A percentile compares a stretch with the other conserved stretches of the same genome.
Evolutionary conservation across 2,113 vertebrate species (phyloP).

Genomic region (Antechinus stuartii): DNA sequence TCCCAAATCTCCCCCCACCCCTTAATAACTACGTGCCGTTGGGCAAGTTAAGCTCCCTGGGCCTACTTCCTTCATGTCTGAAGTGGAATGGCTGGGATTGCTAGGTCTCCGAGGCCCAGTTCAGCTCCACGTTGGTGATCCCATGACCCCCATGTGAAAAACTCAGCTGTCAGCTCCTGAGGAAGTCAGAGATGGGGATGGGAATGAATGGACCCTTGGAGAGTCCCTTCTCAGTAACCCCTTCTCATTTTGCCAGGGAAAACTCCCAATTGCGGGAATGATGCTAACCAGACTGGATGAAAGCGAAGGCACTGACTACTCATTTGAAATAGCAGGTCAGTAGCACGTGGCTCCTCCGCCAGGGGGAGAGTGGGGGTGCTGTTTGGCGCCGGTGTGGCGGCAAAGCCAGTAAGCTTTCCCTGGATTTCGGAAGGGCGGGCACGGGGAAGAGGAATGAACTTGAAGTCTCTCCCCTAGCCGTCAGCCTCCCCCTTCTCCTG

Average conservation of each 20-base stretch:
- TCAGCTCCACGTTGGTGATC: background rate
- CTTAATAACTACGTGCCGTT: background rate
- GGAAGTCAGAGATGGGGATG: constrained; percentile 42
- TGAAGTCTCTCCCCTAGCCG: constrained; percentile 38
- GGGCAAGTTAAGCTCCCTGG: background rate
- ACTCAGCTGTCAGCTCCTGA: constrained; percentile 39
- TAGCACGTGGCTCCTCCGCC: background rate
- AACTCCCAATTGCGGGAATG: constrained; percentile 90
- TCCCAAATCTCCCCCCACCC: background rate
- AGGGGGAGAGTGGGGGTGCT: background rate
- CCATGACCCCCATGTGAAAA: background rate
- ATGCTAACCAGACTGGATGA: constrained; percentile 92
- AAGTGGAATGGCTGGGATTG: background rate
- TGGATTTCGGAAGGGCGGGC: constrained; percentile 29
- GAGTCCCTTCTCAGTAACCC: constrained; percentile 51
- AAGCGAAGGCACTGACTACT: constrained; percentile 86
- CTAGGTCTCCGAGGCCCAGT: background rate
- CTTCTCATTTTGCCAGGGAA: constrained; percentile 86
- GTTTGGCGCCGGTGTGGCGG: constrained; percentile 22
- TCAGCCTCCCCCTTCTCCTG: constrained; percentile 63
- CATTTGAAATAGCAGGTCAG: constrained; percentile 96
- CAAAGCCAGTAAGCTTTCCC: constrained; percentile 7
- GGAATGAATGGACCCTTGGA: constrained; percentile 20
- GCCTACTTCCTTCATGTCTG: background rate
- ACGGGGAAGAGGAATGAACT: constrained; percentile 25